Base-by-base conservation (phyloP, 1,140 invertebrate genomes). In the Hyles vespertilio region DNA sequence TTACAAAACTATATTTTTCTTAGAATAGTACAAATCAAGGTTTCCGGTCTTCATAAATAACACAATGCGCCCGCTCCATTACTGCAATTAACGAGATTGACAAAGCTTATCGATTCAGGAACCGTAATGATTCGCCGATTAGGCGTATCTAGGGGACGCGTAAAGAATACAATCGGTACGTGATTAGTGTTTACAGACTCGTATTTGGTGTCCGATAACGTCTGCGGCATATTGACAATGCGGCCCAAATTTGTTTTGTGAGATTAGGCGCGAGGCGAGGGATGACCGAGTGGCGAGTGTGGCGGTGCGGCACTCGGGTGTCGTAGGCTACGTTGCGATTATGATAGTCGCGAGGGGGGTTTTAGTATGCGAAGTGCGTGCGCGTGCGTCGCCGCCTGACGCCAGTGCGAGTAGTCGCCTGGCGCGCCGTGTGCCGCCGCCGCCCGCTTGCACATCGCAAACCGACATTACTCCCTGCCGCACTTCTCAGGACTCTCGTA, bases 351-450 rank as follows among this genome's bases (percentile, higher is more conserved):
- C 69, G 73, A 62, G 32, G 68, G 72, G 63, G 79, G 56, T 78
- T 78, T 87, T 88, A 88, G 83, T 88, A 87, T 87, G 81, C 84
- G 79, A 71, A 74, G 72, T 72, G 82, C 81, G 83, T 86, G 77
- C 83, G 81, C 67, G 60, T 66, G 70, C 79, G 80, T 75, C 71
- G 79, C 74, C 79, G 63, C 58, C 59, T 81, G 84, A 87, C 84
- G 83, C 81, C 83, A 79, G 67, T 63, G 69, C 63, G 54, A 49
- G 51, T 50, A 66, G 63, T 61, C 53, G 58, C 60, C 59, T 51
- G 53, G 57, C 59, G 65, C 65, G 61, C 44, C 61, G 60, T 43
- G 60, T 74, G 60, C 51, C 67, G 60, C 63, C 76, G 75, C 53
- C 62, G 22, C 5, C 36, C 36, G 36, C 5, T 40, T 40, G 36